phyloP scores from a whole-genome alignment of 2,797 vertebrate species.

The Anguilla anguilla region DNA sequence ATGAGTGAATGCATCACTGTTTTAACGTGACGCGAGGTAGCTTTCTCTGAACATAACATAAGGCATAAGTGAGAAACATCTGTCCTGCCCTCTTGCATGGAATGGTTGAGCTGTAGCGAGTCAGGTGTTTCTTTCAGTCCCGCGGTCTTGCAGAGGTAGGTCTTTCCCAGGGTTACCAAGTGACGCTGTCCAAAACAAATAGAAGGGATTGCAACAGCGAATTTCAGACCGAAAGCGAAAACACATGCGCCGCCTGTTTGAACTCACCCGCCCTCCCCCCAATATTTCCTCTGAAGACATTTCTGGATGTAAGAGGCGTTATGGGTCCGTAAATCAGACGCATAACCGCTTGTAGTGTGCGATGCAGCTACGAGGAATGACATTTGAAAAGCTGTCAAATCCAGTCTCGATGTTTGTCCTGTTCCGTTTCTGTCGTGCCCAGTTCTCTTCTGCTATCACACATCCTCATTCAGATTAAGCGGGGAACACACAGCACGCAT shows the following conservation, averaged over 20 bases:
- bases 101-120: background rate
- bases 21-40: conserved; percentile 31
- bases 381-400: background rate
- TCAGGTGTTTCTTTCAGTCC: conserved; percentile 56
- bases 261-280: background rate
- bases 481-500: background rate
- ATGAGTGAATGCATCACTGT: conserved; percentile 39
- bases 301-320: conserved; percentile 18
- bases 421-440: background rate
- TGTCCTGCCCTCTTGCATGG: conserved; percentile 36
- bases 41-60: conserved; percentile 18
- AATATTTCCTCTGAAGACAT: conserved; percentile 41
- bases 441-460: background rate
- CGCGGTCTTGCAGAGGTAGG: conserved; percentile 24
- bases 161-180: conserved; percentile 46
- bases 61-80: conserved; percentile 42
- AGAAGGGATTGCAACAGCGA: conserved; percentile 27
- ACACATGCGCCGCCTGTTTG: conserved; percentile 24
- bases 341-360: conserved; percentile 19
- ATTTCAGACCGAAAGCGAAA: conserved; percentile 34
- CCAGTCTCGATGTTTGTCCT: background rate
- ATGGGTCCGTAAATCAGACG: conserved; percentile 40
- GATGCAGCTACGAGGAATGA: background rate
- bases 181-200: conserved; percentile 49
- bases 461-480: background rate